Base-by-base conservation (phyloP, 1,140 invertebrate genomes). In the Drosophila takahashii region DNA sequence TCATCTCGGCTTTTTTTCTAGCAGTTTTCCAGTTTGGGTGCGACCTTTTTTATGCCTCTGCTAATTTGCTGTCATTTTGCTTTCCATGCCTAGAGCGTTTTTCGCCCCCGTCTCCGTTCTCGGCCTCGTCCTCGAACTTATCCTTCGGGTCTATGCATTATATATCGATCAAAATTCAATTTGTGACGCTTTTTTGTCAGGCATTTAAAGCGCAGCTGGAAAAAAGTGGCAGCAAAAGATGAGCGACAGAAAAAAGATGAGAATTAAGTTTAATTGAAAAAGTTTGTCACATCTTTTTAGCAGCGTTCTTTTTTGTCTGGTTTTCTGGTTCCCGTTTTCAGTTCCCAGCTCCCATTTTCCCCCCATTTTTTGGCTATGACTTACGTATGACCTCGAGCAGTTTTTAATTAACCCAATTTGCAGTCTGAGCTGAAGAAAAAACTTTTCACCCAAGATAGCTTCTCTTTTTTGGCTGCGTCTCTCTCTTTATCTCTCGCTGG, bases 81-180 rank as follows among this genome's bases (percentile, higher is more conserved):
- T 76, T 75, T 85, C 61, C 73, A 81, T 75, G 66, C 72, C 78
- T 64, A 64, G 32, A 37, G 51, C 22, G 6, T n/a, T 22, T 22
- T 32, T 8, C 15, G 1, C 11, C 5, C 5, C 39, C 22, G 26
- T 7, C 22, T 22, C 4, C 36, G 13, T 22, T 22, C 22, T 22
- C 22, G 22, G 1, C 22, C 22, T 22, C 22, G 22, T 22, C 22
- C 22, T 22, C 22, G 10, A 45, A 50, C 45, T 18, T 13, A 34
- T 15, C 44, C 26, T 39, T 50, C 29, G 29, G 29, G 15, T 61
- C 59, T 42, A 77, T 78, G 62, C 79, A 89, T 86, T 86, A 89
- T 89, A 89, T 86, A 86, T 86, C 84, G 83, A 86, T 86, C 84
- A 86, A 86, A 87, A 87, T 89, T 86, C 84, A 86, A 86, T 86